Base-by-base conservation (phyloP, 1,140 invertebrate genomes). In the Bradynema listronoti region DNA sequence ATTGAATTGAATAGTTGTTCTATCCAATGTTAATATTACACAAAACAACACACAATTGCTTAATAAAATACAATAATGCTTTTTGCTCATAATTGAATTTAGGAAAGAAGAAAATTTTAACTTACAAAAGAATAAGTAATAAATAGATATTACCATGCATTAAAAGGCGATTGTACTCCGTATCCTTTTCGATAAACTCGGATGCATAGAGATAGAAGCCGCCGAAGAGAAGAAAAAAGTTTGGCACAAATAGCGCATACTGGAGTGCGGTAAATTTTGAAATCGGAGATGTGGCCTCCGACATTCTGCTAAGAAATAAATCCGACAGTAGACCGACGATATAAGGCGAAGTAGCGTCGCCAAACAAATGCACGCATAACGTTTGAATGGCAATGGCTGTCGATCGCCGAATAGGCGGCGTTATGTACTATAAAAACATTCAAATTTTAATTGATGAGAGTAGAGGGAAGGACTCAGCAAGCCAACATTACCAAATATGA, bases 301-400 rank as follows among this genome's bases (percentile, higher is more conserved):
- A 50, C 3, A 32, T 19, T 4, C 27, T 27, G 16, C 47, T 32
- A 4, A 25, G 47, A 4, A 50, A 4, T n/a, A 32, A 25, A 47
- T 63, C 58, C 4, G 58, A 60, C 14, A 60, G n/a, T 32, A 68
- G 16, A 6, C 66, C 66, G 22, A 68, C 54, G 4, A 72, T 25
- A 22, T 68, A 68, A 11, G 66, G 66, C 0, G 69, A 71, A 5
- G 61, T 52, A 6, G 69, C 69, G 52, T 68, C 66, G 11, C 66
- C 68, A 16, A 68, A 49, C 11, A 69, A 30, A 68, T 71, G 65
- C 1, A 42, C 22, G 9, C 71, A 25, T 4, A 67, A 29, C 1
- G 53, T 91, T 83, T 95, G 91, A 72, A 93, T 88, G 19, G 91
- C 90, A 82, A 91, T 89, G 5, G 91, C 91, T 22, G 89, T 89